phyloP scores from a whole-genome alignment of 2,888 invertebrate species.

The Romanomermis culicivorax region DNA sequence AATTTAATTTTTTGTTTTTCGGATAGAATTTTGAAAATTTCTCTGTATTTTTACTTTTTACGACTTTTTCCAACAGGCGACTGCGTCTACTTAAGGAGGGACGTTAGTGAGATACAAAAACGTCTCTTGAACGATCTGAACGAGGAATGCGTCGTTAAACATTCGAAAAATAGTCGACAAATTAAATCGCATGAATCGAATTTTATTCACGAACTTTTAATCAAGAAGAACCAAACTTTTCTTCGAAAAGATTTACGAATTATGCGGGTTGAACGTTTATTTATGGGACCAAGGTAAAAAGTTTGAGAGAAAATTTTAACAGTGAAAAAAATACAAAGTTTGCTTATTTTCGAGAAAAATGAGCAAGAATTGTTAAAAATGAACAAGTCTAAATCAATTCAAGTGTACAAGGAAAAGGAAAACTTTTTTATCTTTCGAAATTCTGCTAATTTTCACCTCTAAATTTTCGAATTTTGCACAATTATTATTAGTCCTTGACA shows the following conservation, averaged over 20 bases:
- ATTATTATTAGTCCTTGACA: too few species aligned
- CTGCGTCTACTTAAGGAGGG: conserved; percentile 22
- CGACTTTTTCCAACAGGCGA: conserved; percentile 16
- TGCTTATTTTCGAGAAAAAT: too few species aligned
- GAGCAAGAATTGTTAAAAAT: too few species aligned
- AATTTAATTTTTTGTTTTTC: too few species aligned
- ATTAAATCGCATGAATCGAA: background rate
- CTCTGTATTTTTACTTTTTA: too few species aligned
- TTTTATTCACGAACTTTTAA: background rate
- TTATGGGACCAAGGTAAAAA: conserved; percentile 16
- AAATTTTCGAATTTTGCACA: too few species aligned
- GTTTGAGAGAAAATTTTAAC: background rate
- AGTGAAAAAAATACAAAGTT: background rate
- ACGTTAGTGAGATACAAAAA: conserved; percentile 20
- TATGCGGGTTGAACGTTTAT: conserved; percentile 25
- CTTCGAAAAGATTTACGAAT: conserved; percentile 16
- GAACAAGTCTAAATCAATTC: too few species aligned
- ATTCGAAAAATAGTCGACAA: background rate
- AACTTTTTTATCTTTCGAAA: too few species aligned
- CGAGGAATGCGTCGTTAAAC: conserved; percentile 10
- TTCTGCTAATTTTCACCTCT: too few species aligned
- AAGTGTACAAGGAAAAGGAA: too few species aligned
- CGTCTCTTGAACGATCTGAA: conserved; percentile 16
- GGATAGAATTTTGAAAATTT: too few species aligned
- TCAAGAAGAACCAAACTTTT: background rate